phyloP scores from a whole-genome alignment of 2,797 vertebrate genomes.

The Crenichthys baileyi region DNA sequence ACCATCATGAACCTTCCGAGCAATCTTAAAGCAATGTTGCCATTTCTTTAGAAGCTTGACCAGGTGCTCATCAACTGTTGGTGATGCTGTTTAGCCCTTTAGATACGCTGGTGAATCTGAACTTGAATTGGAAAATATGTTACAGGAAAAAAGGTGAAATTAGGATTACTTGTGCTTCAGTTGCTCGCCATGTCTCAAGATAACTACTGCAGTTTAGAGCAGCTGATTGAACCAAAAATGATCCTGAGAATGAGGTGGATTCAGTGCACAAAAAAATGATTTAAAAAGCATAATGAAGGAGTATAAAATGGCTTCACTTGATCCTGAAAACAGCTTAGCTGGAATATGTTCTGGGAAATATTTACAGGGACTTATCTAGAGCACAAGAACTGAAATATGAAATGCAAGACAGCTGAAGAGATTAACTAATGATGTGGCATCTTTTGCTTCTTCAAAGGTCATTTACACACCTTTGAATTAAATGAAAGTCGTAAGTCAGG shows the following conservation, averaged over 20 bases:
- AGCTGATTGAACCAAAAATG: conserved; percentile 62
- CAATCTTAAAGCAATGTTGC: background rate
- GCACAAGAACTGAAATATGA: conserved; percentile 13
- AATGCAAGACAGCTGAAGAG: conserved; percentile 26
- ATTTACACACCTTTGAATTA: conserved; percentile 74
- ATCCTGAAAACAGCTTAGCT: conserved; percentile 50
- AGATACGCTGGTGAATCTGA: conserved; percentile 9
- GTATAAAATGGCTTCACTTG: conserved; percentile 59
- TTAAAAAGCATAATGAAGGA: conserved; percentile 27
- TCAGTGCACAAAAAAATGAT: conserved; percentile 22
- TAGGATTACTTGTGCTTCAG: background rate
- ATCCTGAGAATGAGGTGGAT: conserved; percentile 40
- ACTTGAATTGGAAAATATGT: background rate
- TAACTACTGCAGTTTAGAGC: background rate
- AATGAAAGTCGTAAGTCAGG: conserved; percentile 78
- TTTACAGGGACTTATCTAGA: conserved; percentile 34
- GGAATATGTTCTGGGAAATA: conserved; percentile 39
- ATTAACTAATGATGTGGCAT: conserved; percentile 29
- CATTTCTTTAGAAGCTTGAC: too few species aligned
- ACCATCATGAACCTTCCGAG: background rate
- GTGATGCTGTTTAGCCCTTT: conserved; percentile 2
- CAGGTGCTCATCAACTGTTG: background rate
- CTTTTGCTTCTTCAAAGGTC: conserved; percentile 74
- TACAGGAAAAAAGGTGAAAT: background rate
- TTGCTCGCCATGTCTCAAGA: background rate